Evolutionary conservation across 2,113 vertebrate genomes (phyloP).

Genomic region (Cephalopholis sonnerati): DNA sequence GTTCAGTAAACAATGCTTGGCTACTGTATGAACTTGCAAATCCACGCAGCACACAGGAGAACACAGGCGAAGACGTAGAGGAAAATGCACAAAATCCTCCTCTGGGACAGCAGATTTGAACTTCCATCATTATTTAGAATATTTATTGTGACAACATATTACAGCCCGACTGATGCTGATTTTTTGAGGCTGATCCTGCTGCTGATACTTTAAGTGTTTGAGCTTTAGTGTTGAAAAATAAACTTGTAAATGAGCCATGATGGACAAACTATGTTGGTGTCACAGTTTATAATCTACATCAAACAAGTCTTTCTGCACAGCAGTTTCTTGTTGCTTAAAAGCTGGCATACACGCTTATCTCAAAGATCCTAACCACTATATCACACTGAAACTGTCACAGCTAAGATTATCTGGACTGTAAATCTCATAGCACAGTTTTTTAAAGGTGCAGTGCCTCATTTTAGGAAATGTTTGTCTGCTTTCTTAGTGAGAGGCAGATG

Average conservation of each 20-base stretch:
- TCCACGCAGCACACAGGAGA: neutral
- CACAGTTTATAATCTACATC: neutral
- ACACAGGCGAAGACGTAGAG: neutral
- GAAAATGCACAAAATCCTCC: neutral
- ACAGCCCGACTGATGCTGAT: neutral
- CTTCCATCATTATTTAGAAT: neutral
- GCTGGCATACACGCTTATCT: too few species aligned
- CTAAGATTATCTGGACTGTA: neutral
- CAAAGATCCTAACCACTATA: neutral
- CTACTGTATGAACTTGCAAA: slow-evolving; percentile 11
- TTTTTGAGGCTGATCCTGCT: neutral
- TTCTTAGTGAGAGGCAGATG: too few species aligned
- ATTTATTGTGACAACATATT: neutral
- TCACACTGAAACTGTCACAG: neutral
- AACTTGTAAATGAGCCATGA: neutral
- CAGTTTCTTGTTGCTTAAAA: neutral
- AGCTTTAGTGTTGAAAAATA: neutral
- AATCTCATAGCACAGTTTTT: neutral
- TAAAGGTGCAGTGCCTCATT: neutral
- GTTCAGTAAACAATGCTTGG: slow-evolving; percentile 47
- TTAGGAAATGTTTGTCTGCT: too few species aligned
- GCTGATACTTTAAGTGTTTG: neutral
- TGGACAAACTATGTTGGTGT: neutral
- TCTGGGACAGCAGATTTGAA: neutral
- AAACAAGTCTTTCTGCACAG: neutral